Percentiles rank a stretch among this genome's conserved stretches.
Conservation (phyloP, 2,113 vertebrate genomes). For the Nothocercus julius region DNA sequence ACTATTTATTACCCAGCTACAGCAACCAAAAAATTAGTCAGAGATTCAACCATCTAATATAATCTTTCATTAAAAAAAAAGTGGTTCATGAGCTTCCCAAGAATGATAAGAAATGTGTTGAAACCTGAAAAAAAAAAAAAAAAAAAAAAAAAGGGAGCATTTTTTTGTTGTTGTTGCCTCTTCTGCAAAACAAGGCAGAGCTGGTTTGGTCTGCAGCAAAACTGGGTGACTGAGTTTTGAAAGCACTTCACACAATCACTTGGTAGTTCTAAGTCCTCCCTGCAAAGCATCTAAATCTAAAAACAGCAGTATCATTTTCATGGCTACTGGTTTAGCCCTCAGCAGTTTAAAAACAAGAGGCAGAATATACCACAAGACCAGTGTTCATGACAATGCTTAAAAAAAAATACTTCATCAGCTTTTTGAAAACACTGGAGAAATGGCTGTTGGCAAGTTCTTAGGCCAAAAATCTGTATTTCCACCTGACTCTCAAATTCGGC, state of each 20-base stretch:
- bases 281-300: neutral
- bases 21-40: slow-evolving; percentile 48
- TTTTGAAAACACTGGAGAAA: neutral
- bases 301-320: neutral
- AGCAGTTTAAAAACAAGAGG: neutral
- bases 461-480: neutral
- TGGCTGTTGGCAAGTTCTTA: neutral
- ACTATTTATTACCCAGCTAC: slow-evolving; percentile 35
- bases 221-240: neutral
- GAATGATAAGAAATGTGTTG: slow-evolving; percentile 35
- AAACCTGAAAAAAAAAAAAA: slow-evolving; percentile 4
- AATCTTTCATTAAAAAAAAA: slow-evolving; percentile 21
- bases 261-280: neutral
- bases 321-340: neutral
- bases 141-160: neutral
- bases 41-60: slow-evolving; percentile 25
- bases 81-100: neutral
- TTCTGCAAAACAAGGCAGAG: neutral
- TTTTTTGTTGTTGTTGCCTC: neutral
- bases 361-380: neutral
- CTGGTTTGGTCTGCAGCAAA: neutral
- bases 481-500: neutral
- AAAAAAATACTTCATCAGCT: neutral
- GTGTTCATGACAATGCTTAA: neutral
- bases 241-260: neutral